Evolutionary conservation across 2,113 vertebrate genomes (phyloP), one percentile per base, ranked within the genome.

Genomic region (Arizona elegans): DNA sequence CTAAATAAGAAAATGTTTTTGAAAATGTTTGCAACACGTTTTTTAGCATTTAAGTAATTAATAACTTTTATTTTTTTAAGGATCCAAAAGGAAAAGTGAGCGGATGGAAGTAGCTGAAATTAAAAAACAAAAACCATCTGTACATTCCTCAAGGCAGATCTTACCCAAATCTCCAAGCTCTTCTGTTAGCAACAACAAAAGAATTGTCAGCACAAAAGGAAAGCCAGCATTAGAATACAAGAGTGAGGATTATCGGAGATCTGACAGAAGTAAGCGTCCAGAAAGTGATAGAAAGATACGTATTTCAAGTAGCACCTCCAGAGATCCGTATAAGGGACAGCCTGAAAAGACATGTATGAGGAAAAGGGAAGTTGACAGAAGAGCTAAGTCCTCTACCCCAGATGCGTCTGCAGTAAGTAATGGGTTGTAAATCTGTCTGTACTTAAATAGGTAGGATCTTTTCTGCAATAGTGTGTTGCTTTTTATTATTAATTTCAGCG

Each of bases 41-140:
- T 90, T 58, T 81, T 81, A 81, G 8, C 17, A 75, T 33, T 75
- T 75, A 81, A 38, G 55, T 59, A 62, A 86, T 15, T 38, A 29
- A 23, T 94, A 93, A 23, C 93, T 90, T 95, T 8, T 94, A 33
- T 33, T 12, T 62, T 81, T 96, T 96, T 92, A 95, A 99, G 99
- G 99, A 87, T 98, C 98, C 52, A 99, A 99, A 97, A 98, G 99
- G 94, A 99, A 99, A 98, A 98, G 97, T 10, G 98, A 99, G 33
- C 98, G 98, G 93, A 98, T 98, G 87, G 98, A 99, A 90, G 97
- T 94, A 62, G 93, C 97, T 92, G 98, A 99, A 55, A 96, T 96
- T 91, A 99, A 99, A 95, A 98, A 99, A 91, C 98, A 98, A 2
- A 98, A 99, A 90, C 97, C 98, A 59, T 98, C 98, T 17, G 94